Percentiles rank a stretch among this genome's conserved stretches.
Evolutionary conservation across 2,797 vertebrate genomes (phyloP).

Genomic region (Sebastolobus alascanus): DNA sequence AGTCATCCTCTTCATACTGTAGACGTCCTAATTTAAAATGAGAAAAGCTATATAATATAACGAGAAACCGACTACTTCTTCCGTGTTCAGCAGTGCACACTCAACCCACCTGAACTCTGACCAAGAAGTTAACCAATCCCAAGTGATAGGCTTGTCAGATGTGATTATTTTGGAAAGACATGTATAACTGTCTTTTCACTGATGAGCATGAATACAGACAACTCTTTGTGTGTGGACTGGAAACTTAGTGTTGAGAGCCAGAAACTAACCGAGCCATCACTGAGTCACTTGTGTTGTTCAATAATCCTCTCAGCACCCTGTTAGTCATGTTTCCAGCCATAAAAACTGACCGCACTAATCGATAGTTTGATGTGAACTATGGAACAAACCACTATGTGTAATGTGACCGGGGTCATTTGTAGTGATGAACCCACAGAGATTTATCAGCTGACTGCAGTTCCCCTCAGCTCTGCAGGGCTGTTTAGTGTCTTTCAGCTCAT

Average conservation of each 20-base stretch:
- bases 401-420: neutral
- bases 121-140: neutral
- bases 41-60: neutral
- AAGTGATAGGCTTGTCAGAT: neutral
- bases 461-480: no score
- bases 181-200: constrained; percentile 13
- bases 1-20: neutral
- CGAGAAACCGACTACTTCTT: no score
- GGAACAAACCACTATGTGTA: neutral
- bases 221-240: constrained; percentile 37
- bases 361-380: neutral
- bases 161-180: neutral
- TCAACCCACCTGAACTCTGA: constrained; percentile 13
- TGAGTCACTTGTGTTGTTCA: constrained; percentile 42
- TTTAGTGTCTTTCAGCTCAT: neutral
- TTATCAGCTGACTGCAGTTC: no score
- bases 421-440: no score
- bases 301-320: constrained; percentile 11
- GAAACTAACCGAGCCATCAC: constrained; percentile 5
- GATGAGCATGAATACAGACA: constrained; percentile 20
- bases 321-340: constrained; percentile 14
- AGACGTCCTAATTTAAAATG: neutral
- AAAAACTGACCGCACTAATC: constrained; percentile 6
- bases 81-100: constrained; percentile 7
- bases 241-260: constrained; percentile 20